Evolutionary conservation across 2,797 vertebrate genomes (phyloP).

Genomic region (Buphagus erythrorhynchus): DNA sequence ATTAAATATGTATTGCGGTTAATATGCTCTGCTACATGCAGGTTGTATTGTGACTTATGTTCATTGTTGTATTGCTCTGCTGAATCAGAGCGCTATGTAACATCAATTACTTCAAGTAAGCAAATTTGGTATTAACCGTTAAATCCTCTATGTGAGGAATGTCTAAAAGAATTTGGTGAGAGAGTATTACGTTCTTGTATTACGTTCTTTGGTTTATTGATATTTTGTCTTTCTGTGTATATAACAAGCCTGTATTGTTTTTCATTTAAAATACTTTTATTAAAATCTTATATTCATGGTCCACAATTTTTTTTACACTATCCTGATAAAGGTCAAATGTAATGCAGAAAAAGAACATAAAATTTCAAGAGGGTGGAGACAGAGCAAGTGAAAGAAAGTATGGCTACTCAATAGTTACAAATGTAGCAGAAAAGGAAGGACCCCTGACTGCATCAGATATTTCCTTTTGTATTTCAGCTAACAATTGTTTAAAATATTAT

Average conservation of each 20-base stretch:
- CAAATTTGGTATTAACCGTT: neutral
- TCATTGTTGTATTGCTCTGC: neutral
- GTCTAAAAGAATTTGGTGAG: neutral
- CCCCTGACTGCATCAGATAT: neutral
- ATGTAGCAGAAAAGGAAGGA: neutral
- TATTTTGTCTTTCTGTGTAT: neutral
- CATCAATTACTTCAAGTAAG: neutral
- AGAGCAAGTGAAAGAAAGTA: neutral
- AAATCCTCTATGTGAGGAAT: neutral
- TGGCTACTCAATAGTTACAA: neutral
- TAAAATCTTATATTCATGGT: neutral
- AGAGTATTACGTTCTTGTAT: neutral
- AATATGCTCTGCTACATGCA: neutral
- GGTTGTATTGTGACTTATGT: neutral
- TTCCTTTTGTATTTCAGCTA: neutral
- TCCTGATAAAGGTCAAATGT: neutral
- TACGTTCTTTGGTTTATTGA: neutral
- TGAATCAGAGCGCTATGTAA: neutral
- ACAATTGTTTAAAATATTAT: neutral
- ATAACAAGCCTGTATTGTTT: neutral
- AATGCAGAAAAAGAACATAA: neutral
- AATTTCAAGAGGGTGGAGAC: neutral
- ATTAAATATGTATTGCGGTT: neutral
- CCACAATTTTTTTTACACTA: neutral
- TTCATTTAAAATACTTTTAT: neutral